Evolutionary conservation across 2,888 invertebrate species (phyloP).

Genomic region (Spodoptera picta): DNA sequence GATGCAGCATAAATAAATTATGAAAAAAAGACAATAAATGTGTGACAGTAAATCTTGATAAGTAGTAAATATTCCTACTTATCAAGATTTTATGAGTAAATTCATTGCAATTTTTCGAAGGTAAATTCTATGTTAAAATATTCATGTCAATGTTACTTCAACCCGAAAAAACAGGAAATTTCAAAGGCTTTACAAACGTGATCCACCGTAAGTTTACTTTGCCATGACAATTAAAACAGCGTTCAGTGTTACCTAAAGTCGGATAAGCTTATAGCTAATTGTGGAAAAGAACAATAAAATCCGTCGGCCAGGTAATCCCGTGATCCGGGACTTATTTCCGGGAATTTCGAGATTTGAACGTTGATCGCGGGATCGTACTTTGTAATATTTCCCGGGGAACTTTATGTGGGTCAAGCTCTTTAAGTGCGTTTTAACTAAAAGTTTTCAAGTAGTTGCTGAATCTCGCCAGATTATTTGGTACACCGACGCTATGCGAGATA

Average conservation of each 20-base stretch:
- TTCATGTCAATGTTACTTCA: too few species aligned
- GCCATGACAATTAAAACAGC: conserved; percentile 41
- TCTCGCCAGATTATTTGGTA: conserved; percentile 30
- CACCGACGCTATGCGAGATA: conserved; percentile 12
- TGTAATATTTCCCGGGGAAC: conserved; percentile 47
- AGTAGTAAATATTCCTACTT: too few species aligned
- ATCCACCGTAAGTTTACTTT: conserved; percentile 20
- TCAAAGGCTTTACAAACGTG: conserved; percentile 10
- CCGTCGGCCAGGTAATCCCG: conserved; percentile 47
- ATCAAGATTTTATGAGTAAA: too few species aligned
- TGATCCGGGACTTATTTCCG: conserved; percentile 53
- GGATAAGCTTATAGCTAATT: conserved; percentile 46
- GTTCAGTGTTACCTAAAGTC: conserved; percentile 37
- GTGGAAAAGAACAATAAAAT: conserved; percentile 56
- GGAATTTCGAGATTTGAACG: conserved; percentile 49
- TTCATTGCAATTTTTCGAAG: too few species aligned
- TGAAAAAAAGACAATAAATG: too few species aligned
- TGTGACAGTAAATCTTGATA: too few species aligned
- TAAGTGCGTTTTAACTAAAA: conserved; percentile 45
- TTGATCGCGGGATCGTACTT: conserved; percentile 42
- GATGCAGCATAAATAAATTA: too few species aligned
- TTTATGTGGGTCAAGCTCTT: conserved; percentile 55
- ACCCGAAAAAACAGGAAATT: not conserved
- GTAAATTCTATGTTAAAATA: too few species aligned
- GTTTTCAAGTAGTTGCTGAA: conserved; percentile 40